A percentile compares a stretch with the other conserved stretches of the same genome.
Evolutionary conservation across 1,140 invertebrate species (phyloP).

Genomic region (Hycleus cichorii): DNA sequence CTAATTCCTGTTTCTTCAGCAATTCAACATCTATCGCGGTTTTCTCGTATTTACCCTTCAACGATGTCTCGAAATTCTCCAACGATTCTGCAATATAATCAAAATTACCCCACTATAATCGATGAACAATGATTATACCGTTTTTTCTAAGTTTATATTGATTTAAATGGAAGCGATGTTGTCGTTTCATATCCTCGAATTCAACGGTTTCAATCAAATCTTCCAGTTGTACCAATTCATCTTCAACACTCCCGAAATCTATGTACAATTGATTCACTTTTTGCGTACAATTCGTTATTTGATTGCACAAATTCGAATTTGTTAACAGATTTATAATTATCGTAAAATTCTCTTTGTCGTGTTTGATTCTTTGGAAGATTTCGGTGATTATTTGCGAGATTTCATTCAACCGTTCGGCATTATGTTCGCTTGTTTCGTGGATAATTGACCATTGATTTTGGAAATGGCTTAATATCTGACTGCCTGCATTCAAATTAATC

Average conservation of each 20-base stretch:
- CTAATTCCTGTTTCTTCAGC: conserved; percentile 47
- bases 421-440: conserved; percentile 55
- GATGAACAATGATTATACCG: conserved; percentile 40
- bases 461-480: conserved; percentile 53
- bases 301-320: conserved; percentile 50
- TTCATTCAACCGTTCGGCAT: conserved; percentile 51
- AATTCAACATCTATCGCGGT: conserved; percentile 50
- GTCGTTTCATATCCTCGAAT: conserved; percentile 52
- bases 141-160: conserved; percentile 58
- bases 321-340: conserved; percentile 48
- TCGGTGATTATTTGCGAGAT: conserved; percentile 50
- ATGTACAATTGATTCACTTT: conserved; percentile 54
- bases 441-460: conserved; percentile 59
- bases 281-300: conserved; percentile 50
- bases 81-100: conserved; percentile 16
- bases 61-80: conserved; percentile 9
- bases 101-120: not conserved
- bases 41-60: conserved; percentile 46
- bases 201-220: conserved; percentile 59
- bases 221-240: conserved; percentile 52
- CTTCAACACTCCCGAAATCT: conserved; percentile 57
- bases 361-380: conserved; percentile 48
- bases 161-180: conserved; percentile 56
- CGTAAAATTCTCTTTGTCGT: conserved; percentile 47
- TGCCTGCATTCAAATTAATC: conserved; percentile 51